A percentile compares a stretch with the other conserved stretches of the same genome.
phyloP scores from a whole-genome alignment of 2,113 vertebrate species.

The Butorides virescens region DNA sequence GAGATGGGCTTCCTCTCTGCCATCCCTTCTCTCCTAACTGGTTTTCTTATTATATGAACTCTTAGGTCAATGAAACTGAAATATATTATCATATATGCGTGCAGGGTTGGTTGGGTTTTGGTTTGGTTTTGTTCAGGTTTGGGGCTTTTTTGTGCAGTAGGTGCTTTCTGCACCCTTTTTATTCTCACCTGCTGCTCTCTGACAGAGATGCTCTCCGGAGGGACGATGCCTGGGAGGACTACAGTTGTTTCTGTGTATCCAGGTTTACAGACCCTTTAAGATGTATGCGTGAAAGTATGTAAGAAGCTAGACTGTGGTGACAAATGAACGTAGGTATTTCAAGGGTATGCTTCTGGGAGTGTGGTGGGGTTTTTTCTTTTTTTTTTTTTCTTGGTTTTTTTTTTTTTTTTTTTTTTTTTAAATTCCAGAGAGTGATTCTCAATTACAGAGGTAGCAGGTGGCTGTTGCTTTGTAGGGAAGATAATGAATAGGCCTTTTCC shows the following conservation, averaged over 20 bases:
- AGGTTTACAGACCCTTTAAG: neutral
- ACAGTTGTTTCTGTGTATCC: neutral
- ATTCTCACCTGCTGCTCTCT: neutral
- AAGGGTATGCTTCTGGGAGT: neutral
- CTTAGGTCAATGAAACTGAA: neutral
- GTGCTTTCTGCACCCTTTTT: neutral
- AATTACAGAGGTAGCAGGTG: neutral
- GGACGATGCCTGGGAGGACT: neutral
- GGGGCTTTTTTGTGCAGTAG: neutral
- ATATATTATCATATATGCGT: accelerated
- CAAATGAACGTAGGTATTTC: neutral
- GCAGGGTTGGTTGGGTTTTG: neutral
- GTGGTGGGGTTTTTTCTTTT: no score
- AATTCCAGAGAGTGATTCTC: neutral
- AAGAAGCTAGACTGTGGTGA: neutral
- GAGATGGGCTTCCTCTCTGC: neutral
- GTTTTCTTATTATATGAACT: neutral
- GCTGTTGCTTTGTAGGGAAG: neutral
- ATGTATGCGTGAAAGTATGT: neutral
- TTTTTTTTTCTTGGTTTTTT: no score
- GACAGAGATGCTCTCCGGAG: neutral
- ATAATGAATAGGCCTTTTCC: neutral
- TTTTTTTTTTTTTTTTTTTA: no score
- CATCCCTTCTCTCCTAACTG: neutral
- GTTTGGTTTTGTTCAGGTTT: neutral